Evolutionary conservation across 1,140 invertebrate genomes (phyloP).

Genomic region (Gonioctena quinquepunctata): DNA sequence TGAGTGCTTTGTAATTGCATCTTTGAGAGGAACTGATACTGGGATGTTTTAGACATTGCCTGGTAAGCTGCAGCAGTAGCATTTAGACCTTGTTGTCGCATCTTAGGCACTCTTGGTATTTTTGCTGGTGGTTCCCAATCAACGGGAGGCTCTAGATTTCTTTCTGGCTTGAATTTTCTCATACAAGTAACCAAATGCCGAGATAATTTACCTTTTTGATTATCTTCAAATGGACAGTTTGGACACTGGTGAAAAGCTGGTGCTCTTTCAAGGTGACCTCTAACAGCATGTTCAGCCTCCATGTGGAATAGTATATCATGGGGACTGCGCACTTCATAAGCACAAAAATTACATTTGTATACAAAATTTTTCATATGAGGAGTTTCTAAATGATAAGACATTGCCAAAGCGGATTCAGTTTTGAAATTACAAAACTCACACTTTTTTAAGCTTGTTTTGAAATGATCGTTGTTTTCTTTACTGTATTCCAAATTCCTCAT

Average conservation of each 20-base stretch:
- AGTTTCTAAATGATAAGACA: constrained; percentile 89
- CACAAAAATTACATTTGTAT: constrained; percentile 87
- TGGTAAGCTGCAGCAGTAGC: constrained; percentile 53
- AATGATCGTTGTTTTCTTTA: constrained; percentile 87
- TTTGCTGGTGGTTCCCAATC: constrained; percentile 93
- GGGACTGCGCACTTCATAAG: constrained; percentile 79
- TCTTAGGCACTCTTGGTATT: constrained; percentile 74
- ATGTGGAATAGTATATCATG: constrained; percentile 91
- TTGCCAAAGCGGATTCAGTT: constrained; percentile 83
- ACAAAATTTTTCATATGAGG: constrained; percentile 88
- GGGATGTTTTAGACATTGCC: constrained; percentile 55
- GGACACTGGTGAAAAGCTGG: constrained; percentile 89
- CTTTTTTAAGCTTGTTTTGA: constrained; percentile 72
- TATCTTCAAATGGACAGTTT: constrained; percentile 93
- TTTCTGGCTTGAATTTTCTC: constrained; percentile 87
- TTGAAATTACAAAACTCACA: constrained; percentile 92
- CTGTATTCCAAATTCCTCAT: constrained; percentile 85
- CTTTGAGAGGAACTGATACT: constrained; percentile 53
- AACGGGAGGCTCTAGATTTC: constrained; percentile 72
- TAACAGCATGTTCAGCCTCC: constrained; percentile 84
- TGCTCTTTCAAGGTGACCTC: constrained; percentile 78
- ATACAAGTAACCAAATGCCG: constrained; percentile 86
- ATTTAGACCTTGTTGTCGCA: constrained; percentile 55
- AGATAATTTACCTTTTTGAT: constrained; percentile 90
- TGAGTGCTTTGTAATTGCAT: constrained; percentile 35